Evolutionary conservation across 2,797 vertebrate genomes (phyloP), one percentile per base, ranked within the genome.

Genomic region (Mus minutoides): DNA sequence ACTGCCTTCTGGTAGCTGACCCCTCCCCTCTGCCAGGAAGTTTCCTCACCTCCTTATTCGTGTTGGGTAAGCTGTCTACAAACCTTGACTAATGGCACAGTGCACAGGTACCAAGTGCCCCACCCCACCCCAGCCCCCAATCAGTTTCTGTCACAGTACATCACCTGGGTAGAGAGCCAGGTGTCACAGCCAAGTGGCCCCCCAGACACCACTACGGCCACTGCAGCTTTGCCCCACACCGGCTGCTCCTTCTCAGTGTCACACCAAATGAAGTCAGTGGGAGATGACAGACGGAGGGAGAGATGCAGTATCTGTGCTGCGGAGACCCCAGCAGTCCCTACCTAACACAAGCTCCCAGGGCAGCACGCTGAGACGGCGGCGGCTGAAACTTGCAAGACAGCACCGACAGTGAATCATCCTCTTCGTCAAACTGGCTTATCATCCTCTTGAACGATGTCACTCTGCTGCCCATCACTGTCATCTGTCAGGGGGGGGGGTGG

Each of bases 381-480:
- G 7, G 31, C 86, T 78, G 29, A 52, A 54, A 88, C 46, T 80
- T 75, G 37, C 21, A 1, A 64, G 85, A 75, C 37, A 21, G 60
- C 29, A 56, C 43, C 9, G 21, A 43, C 0, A 5, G 2, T 52
- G 60, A 29, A 6, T 34, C 16, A 16, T 37, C 58, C 31, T 85
- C 49, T 43, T 94, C 88, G 17, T 97, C 96, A 97, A 0, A 97
- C 95, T 9, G 97, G 96, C 49, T 83, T 69, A 49, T 43, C 64
- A 56, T 97, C 97, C 46, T 92, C 91, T 0, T 40, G 54, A 19
- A 95, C 19, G 10, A n/a, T 37, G 34, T 83, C 2, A 0, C 43
- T 31, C 1, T 10, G 95, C 76, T 64, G 76, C 46, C 98, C 95
- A 0, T 49, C 90, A 43, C 58, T 76, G 0, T 97, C 97, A 91